A percentile compares a stretch with the other conserved stretches of the same genome.
Conservation (phyloP, 37 sponge, comb jelly and placozoan genomes). For the Aphrocallistes beatrix region DNA sequence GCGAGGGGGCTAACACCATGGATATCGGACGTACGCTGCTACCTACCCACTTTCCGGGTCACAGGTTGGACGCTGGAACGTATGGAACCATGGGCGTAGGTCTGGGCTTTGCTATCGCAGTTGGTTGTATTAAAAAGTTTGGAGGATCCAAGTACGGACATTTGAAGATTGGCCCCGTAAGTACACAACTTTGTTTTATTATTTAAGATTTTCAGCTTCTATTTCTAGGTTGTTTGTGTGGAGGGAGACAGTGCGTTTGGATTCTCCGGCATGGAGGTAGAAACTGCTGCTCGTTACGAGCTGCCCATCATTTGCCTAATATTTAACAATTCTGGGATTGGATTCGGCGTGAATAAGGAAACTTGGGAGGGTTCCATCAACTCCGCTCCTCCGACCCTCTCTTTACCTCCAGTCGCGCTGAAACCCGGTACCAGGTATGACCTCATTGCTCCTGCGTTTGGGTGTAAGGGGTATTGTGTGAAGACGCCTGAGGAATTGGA, state of each 20-base stretch:
- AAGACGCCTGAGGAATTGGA: constrained; percentile 35
- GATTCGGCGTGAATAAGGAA: constrained; percentile 46
- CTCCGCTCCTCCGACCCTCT: constrained; percentile 8
- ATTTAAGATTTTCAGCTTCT: not conserved
- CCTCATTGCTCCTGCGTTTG: constrained; percentile 51
- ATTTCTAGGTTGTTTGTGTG: constrained; percentile 42
- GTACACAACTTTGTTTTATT: not conserved
- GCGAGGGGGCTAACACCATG: constrained; percentile 86
- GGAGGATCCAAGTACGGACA: not conserved
- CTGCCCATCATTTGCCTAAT: constrained; percentile 73
- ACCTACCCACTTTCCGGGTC: constrained; percentile 37
- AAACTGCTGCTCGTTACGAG: constrained; percentile 79
- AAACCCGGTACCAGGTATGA: constrained; percentile 41
- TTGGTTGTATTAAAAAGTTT: constrained; percentile 25
- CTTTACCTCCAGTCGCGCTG: constrained; percentile 58
- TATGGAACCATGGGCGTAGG: constrained; percentile 94
- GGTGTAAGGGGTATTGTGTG: constrained; percentile 43
- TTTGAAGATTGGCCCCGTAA: constrained; percentile 1
- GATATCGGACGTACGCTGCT: constrained; percentile 81
- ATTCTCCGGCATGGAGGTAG: constrained; percentile 85
- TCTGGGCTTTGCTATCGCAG: constrained; percentile 80
- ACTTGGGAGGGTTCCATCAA: constrained; percentile 21
- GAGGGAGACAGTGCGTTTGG: constrained; percentile 97
- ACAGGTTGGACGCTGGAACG: constrained; percentile 88
- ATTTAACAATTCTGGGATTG: constrained; percentile 88